These are phyloP conservation scores for Ceratitis capitata DNA, from an alignment of 1,140 invertebrate genomes.

Conservation along the genomic window DNA sequence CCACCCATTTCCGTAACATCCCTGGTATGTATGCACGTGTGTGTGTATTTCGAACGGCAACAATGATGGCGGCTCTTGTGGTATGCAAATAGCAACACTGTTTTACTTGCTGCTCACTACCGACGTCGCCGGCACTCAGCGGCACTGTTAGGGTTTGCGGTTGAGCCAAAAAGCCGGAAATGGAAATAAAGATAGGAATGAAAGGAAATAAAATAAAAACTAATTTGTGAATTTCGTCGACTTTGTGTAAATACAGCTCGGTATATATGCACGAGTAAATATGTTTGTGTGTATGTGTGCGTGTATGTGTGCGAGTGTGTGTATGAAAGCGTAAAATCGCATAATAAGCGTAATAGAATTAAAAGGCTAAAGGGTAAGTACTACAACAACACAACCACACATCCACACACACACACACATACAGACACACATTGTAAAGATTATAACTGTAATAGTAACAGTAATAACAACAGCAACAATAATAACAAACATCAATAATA, in stretches of 20 bases:
- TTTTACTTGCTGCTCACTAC: background rate
- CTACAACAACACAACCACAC: background rate
- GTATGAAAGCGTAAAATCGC: background rate
- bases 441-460: background rate
- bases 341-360: slow-evolving; percentile 36
- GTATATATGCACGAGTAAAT: too few species aligned
- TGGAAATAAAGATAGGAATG: slow-evolving; percentile 26
- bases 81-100: background rate
- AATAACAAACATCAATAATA: background rate
- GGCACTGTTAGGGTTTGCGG: background rate
- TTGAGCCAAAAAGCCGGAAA: background rate
- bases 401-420: background rate
- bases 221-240: slow-evolving; percentile 20
- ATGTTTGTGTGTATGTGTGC: background rate
- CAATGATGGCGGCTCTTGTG: background rate
- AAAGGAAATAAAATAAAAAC: slow-evolving; percentile 34
- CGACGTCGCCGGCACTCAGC: background rate
- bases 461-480: background rate
- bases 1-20: too few species aligned
- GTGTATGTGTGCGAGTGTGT: background rate
- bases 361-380: slow-evolving; percentile 27
- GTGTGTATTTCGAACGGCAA: too few species aligned
- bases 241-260: too few species aligned
- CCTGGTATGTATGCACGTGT: too few species aligned
- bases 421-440: too few species aligned